Base-by-base conservation (phyloP, 2,113 vertebrate species). In the Psettodes erumei region DNA sequence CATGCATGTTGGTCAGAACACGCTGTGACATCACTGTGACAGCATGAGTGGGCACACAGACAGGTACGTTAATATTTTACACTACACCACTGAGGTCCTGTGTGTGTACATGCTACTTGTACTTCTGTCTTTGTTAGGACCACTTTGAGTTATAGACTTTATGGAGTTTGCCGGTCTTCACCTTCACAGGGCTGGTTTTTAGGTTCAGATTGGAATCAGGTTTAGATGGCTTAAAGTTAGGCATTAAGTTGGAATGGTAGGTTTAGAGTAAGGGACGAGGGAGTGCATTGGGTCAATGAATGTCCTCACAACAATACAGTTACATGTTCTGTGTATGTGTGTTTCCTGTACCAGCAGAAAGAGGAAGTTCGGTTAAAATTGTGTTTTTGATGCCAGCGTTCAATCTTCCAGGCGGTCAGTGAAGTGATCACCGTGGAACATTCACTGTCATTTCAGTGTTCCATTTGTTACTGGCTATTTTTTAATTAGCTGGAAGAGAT, bases 11-110 rank as follows among this genome's bases (percentile, higher is more conserved):
- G 82, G 65, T 83, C 79, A 71, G 81, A 71, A 35, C 12, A 58
- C 73, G 4, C 38, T 0, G 82, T 85, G 84, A 86, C 86, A 86
- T 90, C 86, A 86, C 58, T 0, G 82, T 83, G 84, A 87, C 83
- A 88, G 84, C 88, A 79, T 93, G 91, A 91, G 84, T 2, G 65
- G 79, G 4, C 55, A 55, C 54, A 77, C 38, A 6, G 55, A 83
- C 21, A 83, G 78, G 78, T 88, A 87, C 28, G 53, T 77, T 68
- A 61, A 61, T 13, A 37, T 18, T 37, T 32, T 16, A 12, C 10
- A 15, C 8, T 33, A 10, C 48, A 23, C 30, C 9, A 19, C 21
- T 18, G 4, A 28, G 28, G 28, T 25, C 11, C 19, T 47, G 38
- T 60, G 35, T 61, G 59, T 42, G 58, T 40, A n/a, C n/a, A n/a